These are phyloP conservation scores for Kobus ellipsiprymnus DNA, from an alignment of 2,113 vertebrate genomes.

Conservation along the genomic window DNA sequence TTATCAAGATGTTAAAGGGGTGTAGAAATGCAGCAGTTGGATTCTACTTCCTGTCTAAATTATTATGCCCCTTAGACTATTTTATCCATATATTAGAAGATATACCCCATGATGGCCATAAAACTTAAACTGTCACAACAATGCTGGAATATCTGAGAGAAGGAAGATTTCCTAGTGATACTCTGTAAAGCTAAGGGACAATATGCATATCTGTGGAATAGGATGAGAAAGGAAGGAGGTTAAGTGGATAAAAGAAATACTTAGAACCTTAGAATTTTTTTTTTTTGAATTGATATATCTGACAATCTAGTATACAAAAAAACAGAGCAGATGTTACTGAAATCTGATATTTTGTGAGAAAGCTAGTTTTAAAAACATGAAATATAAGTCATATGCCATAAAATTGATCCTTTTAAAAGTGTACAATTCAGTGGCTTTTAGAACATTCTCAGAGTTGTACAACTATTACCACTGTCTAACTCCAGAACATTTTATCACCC, in stretches of 20 bases:
- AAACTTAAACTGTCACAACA: neutral
- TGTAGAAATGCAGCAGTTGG: neutral
- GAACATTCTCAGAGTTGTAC: neutral
- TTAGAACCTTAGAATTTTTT: neutral
- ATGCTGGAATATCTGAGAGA: neutral
- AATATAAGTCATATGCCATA: neutral
- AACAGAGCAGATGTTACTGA: constrained; percentile 20
- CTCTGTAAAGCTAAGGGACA: neutral
- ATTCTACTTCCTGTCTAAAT: neutral
- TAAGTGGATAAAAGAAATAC: neutral
- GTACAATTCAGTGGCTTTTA: neutral
- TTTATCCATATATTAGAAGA: neutral
- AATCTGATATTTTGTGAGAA: constrained; percentile 36
- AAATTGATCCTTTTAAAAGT: neutral
- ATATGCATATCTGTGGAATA: neutral
- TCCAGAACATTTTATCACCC: neutral
- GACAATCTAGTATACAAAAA: neutral
- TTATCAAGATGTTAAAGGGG: neutral
- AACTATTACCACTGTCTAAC: neutral
- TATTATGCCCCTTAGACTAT: neutral
- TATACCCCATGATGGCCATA: neutral
- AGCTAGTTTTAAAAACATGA: neutral
- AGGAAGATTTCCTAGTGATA: neutral
- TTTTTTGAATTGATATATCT: neutral
- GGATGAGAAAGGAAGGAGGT: neutral